Evolutionary conservation across 1,140 invertebrate genomes (phyloP).

Genomic region (Ostrea denselamellosa): DNA sequence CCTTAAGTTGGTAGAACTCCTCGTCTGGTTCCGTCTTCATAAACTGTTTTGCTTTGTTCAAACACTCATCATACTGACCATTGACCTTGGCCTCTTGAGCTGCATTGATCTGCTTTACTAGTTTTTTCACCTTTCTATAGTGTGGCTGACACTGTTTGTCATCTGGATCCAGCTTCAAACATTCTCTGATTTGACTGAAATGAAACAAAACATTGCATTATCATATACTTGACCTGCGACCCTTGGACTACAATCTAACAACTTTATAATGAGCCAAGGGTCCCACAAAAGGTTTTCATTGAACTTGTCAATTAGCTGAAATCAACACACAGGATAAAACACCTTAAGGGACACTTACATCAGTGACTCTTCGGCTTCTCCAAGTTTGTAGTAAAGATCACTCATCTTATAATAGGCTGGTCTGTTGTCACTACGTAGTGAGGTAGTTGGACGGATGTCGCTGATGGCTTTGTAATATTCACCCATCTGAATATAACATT

Average conservation of each 20-base stretch:
- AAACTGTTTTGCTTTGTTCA: constrained; percentile 85
- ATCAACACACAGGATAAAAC: no score
- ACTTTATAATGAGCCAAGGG: no score
- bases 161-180: constrained; percentile 98
- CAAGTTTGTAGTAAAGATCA: constrained; percentile 91
- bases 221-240: no score
- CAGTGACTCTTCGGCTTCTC: constrained; percentile 93
- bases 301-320: no score
- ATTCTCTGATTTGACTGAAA: constrained; percentile 94
- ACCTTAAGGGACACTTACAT: constrained; percentile 82
- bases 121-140: constrained; percentile 98
- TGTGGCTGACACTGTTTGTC: constrained; percentile 97
- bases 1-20: constrained; percentile 66
- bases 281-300: no score
- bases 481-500: constrained; percentile 89
- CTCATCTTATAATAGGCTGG: constrained; percentile 92
- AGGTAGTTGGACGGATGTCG: constrained; percentile 93
- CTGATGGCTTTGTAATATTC: constrained; percentile 93
- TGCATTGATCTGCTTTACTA: constrained; percentile 91
- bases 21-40: constrained; percentile 83
- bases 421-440: constrained; percentile 94
- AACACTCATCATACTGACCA: constrained; percentile 88
- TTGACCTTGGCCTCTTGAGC: constrained; percentile 86
- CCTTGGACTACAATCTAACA: no score
- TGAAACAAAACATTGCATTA: constrained; percentile 36